Base-by-base conservation (phyloP, 2,888 invertebrate genomes). In the Thyatira batis region DNA sequence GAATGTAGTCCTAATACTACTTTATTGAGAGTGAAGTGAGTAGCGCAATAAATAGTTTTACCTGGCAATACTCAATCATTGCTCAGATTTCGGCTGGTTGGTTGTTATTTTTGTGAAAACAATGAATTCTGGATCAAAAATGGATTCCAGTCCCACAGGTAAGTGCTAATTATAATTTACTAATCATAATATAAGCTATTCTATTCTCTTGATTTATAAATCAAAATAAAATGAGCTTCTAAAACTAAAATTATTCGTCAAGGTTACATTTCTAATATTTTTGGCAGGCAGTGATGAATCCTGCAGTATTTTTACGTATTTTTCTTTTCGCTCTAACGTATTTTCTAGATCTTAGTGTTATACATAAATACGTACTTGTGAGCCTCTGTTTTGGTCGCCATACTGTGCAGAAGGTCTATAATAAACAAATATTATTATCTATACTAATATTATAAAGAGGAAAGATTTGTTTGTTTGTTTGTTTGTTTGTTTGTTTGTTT, bases 101-200 rank as follows among this genome's bases (percentile, higher is more conserved):
- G 69, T 73, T 76, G 73, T 70, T 66, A 69, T 54, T 46, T 49
- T 52, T 13, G 44, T n/a, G 54, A 30, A 27, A 54, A 62, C 54
- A 62, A 77, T 76, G 71, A 78, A 62, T 67, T 57, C 60, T 23
- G 51, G 50, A 49, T 50, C 59, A 30, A 86, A 76, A 78, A 87
- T 87, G 85, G 89, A 89, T 69, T 77, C 86, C 25, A 79, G 85
- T 59, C 69, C 84, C 20, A 88, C 90, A 21, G 76, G 90, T 86
- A 73, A 80, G 70, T 33, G 23, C 27, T 10, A 43, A 20, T 20
- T 51, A 20, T 44, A 27, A 11, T 48, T 23, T n/a, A 44, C 8
- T 45, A 21, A 20, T 3, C n/a, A n/a, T n/a, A 23, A 23, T 23
- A 23, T 23, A 23, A 23, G 2, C 8, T 28, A 11, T 10, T 3